Base-by-base conservation (phyloP, 1,140 invertebrate species). In the Drosophila gunungcola region DNA sequence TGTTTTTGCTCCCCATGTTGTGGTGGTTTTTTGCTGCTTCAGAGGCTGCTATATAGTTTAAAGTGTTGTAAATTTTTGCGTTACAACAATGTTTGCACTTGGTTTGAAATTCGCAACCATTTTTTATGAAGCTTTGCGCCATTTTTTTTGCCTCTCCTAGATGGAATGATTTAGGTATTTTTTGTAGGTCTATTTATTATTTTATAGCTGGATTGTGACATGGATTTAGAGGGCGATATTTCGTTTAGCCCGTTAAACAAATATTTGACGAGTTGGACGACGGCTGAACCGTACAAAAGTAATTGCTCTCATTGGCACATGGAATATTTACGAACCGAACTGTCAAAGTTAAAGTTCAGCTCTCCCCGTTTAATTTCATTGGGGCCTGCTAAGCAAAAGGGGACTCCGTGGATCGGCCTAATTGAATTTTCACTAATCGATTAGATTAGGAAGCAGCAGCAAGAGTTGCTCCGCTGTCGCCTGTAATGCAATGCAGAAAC, bases 341-440 rank as follows among this genome's bases (percentile, higher is more conserved):
- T 60, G 73, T 69, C 51, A 54, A n/a, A 45, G 43, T 61, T 76
- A 11, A 63, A 60, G 64, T 21, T 77, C 13, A 68, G 75, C 42
- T 45, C 60, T 69, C 34, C 61, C 75, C 72, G 52, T 77, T 83
- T 89, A 88, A 89, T 88, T 83, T 73, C 81, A 80, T 89, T 89
- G 58, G 29, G 49, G 10, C 7, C 49, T 38, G 46, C 25, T 5
- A 29, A 77, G 51, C 57, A 39, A 45, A 43, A 63, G 62, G 48
- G 38, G 58, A 53, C 65, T 57, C 83, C 70, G 82, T 78, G 78
- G 83, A 62, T 70, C 46, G 48, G 51, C 63, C 63, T 83, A 88
- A 88, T 88, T 89, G 79, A 86, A 67, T 88, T 86, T 83, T 41
- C 79, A 64, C 84, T 88, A 88, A 88, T 88, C 84, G 63, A 88